Evolutionary conservation across 2,888 invertebrate species (phyloP).

Genomic region (Norana najaformis): DNA sequence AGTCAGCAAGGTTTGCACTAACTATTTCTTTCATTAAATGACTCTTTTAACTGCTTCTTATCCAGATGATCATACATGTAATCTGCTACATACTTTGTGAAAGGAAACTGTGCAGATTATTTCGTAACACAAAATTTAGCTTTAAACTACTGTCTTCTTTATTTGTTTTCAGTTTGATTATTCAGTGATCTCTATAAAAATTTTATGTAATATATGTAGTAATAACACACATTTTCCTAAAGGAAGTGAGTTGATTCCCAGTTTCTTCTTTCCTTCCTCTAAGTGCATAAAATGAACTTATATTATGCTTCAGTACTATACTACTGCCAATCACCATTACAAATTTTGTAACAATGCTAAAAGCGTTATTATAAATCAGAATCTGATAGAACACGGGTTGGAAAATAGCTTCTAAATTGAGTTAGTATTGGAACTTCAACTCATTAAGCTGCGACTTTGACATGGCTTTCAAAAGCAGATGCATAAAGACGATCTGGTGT

Average conservation of each 20-base stretch:
- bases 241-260: background rate
- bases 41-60: background rate
- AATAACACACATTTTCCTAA: background rate
- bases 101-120: background rate
- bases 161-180: background rate
- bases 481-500: background rate
- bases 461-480: background rate
- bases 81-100: background rate
- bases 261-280: background rate
- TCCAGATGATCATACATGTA: background rate
- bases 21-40: background rate
- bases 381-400: background rate
- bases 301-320: background rate
- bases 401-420: background rate
- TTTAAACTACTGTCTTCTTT: background rate
- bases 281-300: background rate
- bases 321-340: too few species aligned
- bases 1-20: slow-evolving; percentile 50
- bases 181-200: background rate
- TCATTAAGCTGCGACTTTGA: background rate
- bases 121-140: background rate
- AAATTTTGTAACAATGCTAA: too few species aligned
- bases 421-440: background rate
- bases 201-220: background rate
- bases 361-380: background rate